Base-by-base conservation (phyloP, 2,797 vertebrate species). In the Menidia menidia region DNA sequence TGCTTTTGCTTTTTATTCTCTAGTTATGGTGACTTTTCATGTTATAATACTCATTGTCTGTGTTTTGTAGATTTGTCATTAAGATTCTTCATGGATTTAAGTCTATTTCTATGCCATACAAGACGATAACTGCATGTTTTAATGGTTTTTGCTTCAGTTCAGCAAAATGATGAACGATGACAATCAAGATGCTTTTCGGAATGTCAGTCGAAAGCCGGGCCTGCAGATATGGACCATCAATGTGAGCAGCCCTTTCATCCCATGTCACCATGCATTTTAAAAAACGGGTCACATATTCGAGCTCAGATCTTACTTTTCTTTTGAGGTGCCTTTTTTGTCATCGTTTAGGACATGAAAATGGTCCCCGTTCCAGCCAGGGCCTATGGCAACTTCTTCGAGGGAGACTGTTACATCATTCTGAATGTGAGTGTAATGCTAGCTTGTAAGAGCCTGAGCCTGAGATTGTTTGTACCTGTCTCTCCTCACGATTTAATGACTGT, bases 211-310 rank as follows among this genome's bases (percentile, higher is more conserved):
- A 43, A 96, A 95, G 48, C 93, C 95, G 16, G 96, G 95, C 42
- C 92, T 99, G 73, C 96, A 98, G 84, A 95, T 98, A 90, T 98
- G 97, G 97, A 92, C 94, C 85, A 95, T 97, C 81, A 96, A 96
- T 87, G 97, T 98, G 81, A 95, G 73, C 67, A 57, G 31, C 11
- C 8, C 1, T 33, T 16, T 0, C 9, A 57, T 47, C 8, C 6
- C 13, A 9, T 15, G 12, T 14, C n/a, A 32, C 16, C 58, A 6
- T 53, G 16, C 4, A 53, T 53, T 48, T 13, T 19, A 10, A 10
- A 39, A 6, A 39, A 39, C 6, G 32, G 13, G 12, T 33, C 43
- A 31, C 41, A 25, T 19, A 15, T 43, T 1, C 25, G 1, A 19
- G 44, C 10, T 67, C 12, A 66, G 60, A 64, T 78, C 2, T 8